Percentiles rank a stretch among this genome's conserved stretches.
phyloP scores from a whole-genome alignment of 1,140 invertebrate species.

The Zophobas atratus region DNA sequence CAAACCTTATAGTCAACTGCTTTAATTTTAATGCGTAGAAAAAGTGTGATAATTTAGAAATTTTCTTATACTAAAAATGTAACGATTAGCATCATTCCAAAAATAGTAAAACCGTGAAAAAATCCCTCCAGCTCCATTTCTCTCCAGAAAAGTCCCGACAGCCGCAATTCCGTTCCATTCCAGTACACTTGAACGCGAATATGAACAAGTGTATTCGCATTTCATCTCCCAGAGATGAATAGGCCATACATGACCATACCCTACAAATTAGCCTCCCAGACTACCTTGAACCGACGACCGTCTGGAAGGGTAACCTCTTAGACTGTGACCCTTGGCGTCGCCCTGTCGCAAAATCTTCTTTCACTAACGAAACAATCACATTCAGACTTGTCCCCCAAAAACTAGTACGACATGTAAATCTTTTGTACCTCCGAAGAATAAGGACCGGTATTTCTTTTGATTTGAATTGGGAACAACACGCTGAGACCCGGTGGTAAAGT shows the following conservation, averaged over 20 bases:
- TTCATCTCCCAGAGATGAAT: neutral
- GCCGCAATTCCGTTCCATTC: no score
- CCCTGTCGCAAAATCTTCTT: slow-evolving; percentile 9
- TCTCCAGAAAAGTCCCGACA: no score
- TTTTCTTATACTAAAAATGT: no score
- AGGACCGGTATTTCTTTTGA: slow-evolving; percentile 47
- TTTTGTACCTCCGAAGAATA: slow-evolving; percentile 34
- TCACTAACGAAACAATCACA: slow-evolving; percentile 4
- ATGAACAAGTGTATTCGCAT: slow-evolving; percentile 8
- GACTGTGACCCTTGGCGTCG: slow-evolving; percentile 19
- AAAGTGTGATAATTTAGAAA: no score
- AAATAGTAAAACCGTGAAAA: no score
- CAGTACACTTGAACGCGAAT: neutral
- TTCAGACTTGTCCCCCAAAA: slow-evolving; percentile 22
- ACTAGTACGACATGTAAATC: slow-evolving; percentile 43
- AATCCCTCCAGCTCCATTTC: no score
- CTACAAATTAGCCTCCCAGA: slow-evolving; percentile 48
- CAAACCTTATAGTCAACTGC: no score
- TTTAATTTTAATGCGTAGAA: no score
- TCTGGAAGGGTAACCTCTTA: slow-evolving; percentile 23
- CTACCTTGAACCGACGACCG: slow-evolving; percentile 41
- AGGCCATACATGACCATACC: neutral
- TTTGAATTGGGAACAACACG: slow-evolving; percentile 36
- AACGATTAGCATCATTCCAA: no score
- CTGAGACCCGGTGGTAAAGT: slow-evolving; percentile 1